phyloP scores from a whole-genome alignment of 1,140 invertebrate species.

The Eulimnadia texana region DNA sequence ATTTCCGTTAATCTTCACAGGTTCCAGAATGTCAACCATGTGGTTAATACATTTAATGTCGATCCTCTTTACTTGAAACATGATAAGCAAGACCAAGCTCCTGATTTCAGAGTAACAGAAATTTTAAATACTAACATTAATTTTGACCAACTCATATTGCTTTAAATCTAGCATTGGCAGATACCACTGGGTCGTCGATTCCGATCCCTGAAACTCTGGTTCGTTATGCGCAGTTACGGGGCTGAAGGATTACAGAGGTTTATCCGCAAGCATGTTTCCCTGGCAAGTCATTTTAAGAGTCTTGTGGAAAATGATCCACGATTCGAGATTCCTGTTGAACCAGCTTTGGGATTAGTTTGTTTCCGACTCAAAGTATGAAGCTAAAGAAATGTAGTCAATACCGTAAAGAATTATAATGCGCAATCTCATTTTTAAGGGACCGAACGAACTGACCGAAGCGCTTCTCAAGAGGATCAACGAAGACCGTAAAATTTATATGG shows the following conservation, averaged over 20 bases:
- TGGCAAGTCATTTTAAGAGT: constrained; percentile 37
- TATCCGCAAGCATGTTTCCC: constrained; percentile 35
- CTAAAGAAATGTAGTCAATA: neutral
- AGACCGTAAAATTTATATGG: constrained; percentile 82
- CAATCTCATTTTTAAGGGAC: constrained; percentile 35
- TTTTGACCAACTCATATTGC: neutral
- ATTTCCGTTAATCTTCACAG: constrained; percentile 30
- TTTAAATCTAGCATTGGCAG: constrained; percentile 37
- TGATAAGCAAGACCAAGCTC: constrained; percentile 33
- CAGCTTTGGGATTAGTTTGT: constrained; percentile 40
- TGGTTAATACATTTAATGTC: constrained; percentile 39
- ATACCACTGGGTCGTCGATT: constrained; percentile 45
- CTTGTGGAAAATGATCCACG: constrained; percentile 30
- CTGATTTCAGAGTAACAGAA: constrained; percentile 35
- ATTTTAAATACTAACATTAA: neutral
- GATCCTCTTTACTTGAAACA: constrained; percentile 41
- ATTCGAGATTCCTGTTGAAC: constrained; percentile 38
- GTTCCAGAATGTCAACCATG: constrained; percentile 37
- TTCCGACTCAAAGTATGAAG: constrained; percentile 35
- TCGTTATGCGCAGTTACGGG: constrained; percentile 40
- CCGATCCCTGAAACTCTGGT: constrained; percentile 47
- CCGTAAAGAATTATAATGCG: neutral
- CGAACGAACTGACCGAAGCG: constrained; percentile 68
- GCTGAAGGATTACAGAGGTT: constrained; percentile 35
- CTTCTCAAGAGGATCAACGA: constrained; percentile 77